Conservation (phyloP, 2,113 vertebrate species). For the Bucco capensis region DNA sequence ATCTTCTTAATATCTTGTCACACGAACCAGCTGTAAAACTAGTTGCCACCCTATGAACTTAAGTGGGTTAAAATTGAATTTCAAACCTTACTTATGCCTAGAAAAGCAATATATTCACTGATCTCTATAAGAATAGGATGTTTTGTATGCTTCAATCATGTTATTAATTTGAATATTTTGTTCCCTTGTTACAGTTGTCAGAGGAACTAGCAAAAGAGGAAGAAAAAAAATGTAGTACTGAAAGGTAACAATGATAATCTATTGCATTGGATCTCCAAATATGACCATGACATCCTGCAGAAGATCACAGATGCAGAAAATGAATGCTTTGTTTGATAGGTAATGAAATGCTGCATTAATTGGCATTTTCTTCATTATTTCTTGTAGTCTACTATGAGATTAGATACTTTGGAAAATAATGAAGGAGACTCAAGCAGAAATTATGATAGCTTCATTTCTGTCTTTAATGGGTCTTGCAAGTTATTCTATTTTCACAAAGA, state of each 20-base stretch:
- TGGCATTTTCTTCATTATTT: conserved; percentile 59
- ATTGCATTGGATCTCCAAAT: conserved; percentile 63
- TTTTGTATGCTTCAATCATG: not conserved
- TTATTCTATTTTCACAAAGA: conserved; percentile 30
- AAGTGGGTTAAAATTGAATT: not conserved
- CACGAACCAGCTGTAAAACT: not conserved
- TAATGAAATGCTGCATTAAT: conserved; percentile 41
- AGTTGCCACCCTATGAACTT: not conserved
- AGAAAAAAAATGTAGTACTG: conserved; percentile 33
- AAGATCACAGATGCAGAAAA: conserved; percentile 57
- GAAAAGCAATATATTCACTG: not conserved
- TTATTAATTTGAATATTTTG: conserved; percentile 37
- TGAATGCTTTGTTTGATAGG: conserved; percentile 18
- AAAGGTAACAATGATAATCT: conserved; percentile 67
- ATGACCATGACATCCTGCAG: conserved; percentile 23
- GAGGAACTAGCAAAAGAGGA: conserved; percentile 70
- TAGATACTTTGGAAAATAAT: conserved; percentile 53
- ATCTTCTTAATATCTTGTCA: not conserved
- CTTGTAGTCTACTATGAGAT: conserved; percentile 42
- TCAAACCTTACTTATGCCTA: not conserved
- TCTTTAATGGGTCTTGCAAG: conserved; percentile 4
- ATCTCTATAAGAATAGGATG: not conserved
- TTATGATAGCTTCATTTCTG: conserved; percentile 32
- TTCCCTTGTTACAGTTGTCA: conserved; percentile 74
- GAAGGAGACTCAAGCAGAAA: conserved; percentile 41